Conservation (phyloP, 37 sponge, comb jelly and placozoan species). For the Eunapius fragilis region DNA sequence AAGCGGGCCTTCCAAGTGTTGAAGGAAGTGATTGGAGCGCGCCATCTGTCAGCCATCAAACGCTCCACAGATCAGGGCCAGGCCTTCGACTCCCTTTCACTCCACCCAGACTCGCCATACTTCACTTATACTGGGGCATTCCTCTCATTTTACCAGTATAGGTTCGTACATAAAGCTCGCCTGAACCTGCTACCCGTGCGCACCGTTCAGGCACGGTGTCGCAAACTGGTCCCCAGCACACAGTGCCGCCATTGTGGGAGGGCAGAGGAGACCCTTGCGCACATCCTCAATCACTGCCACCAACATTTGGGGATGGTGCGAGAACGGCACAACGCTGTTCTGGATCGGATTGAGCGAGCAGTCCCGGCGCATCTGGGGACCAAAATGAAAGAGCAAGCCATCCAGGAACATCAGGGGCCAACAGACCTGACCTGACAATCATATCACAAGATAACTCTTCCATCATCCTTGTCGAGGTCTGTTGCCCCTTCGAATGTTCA, state of each 20-base stretch:
- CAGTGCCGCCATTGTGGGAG: conserved; percentile 3
- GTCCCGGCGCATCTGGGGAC: background rate
- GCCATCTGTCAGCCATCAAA: no score
- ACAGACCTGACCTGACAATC: conserved; percentile 12
- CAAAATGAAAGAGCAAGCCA: no score
- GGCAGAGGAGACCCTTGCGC: no score
- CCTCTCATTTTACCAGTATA: conserved; percentile 22
- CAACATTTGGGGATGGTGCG: no score
- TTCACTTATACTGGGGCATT: conserved; percentile 32
- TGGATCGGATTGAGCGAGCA: no score
- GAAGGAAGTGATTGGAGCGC: no score
- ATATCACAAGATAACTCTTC: background rate
- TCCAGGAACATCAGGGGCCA: conserved; percentile 1
- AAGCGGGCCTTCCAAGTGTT: no score
- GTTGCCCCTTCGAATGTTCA: background rate
- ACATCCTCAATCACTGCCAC: no score
- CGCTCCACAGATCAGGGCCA: conserved; percentile 37
- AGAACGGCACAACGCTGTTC: no score
- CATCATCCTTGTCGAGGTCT: conserved; percentile 12
- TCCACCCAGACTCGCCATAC: conserved; percentile 15
- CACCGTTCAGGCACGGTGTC: no score
- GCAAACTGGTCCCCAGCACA: background rate
- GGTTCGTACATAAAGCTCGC: conserved; percentile 32
- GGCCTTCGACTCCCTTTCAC: background rate
- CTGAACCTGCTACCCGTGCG: conserved; percentile 39